phyloP scores from a whole-genome alignment of 2,797 vertebrate species.

The Allobates femoralis region DNA sequence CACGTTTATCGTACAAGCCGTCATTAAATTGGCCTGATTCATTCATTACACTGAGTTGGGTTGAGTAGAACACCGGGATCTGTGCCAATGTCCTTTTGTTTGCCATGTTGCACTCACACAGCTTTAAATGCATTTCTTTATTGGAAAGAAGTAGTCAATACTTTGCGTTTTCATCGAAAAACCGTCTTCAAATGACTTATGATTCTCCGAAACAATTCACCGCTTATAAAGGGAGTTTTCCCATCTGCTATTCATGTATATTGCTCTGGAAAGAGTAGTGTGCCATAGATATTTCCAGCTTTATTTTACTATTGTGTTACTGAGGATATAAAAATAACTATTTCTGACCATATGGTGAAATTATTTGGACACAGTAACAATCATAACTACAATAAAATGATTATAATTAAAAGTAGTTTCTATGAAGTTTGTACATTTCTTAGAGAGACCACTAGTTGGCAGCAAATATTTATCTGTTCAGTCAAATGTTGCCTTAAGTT shows the following conservation, averaged over 20 bases:
- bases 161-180: conserved; percentile 20
- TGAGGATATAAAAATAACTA: not conserved
- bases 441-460: conserved; percentile 54
- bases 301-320: not conserved
- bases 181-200: not conserved
- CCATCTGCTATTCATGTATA: not conserved
- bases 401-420: conserved; percentile 5
- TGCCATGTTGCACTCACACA: not conserved
- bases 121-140: conserved; percentile 30
- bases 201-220: not conserved
- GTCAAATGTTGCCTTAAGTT: not conserved
- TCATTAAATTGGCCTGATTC: conserved; percentile 40
- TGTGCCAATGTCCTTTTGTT: conserved; percentile 43
- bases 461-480: conserved; percentile 42
- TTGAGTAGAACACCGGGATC: conserved; percentile 21
- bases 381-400: not conserved
- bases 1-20: not conserved
- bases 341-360: not conserved
- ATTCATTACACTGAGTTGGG: conserved; percentile 10
- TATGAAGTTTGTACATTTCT: conserved; percentile 14
- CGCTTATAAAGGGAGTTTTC: not conserved
- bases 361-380: not conserved
- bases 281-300: not conserved
- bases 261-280: not conserved
- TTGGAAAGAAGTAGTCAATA: conserved; percentile 35